Conservation (phyloP, 2,888 invertebrate genomes). For the Heteromyza rotundicornis region DNA sequence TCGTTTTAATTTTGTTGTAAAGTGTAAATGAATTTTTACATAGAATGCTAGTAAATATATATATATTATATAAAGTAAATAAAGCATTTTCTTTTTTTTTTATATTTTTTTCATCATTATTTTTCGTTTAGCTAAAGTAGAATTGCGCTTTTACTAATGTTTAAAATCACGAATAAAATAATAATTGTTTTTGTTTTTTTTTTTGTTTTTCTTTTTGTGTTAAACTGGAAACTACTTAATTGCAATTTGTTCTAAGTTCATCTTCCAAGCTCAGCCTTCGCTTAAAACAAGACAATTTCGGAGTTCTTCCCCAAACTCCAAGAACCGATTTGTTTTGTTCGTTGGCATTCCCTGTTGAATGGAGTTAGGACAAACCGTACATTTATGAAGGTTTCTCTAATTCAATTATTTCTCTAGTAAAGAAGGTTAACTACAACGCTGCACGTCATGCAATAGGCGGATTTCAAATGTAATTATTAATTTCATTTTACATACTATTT, state of each 20-base stretch:
- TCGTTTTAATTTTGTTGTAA: slow-evolving; percentile 23
- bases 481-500: no score
- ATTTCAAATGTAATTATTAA: no score
- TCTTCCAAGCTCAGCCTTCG: slow-evolving; percentile 24
- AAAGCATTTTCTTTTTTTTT: slow-evolving; percentile 42
- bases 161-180: no score
- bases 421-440: no score
- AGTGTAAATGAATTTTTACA: slow-evolving; percentile 46
- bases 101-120: slow-evolving; percentile 21
- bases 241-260: slow-evolving; percentile 20
- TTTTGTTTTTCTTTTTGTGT: slow-evolving; percentile 37
- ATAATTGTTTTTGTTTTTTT: slow-evolving; percentile 27
- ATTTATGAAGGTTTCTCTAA: no score
- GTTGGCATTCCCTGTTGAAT: no score
- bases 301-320: slow-evolving; percentile 64
- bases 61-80: slow-evolving; percentile 48
- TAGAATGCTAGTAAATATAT: slow-evolving; percentile 38
- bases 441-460: no score
- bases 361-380: no score
- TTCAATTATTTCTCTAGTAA: no score
- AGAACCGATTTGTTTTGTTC: slow-evolving; percentile 58
- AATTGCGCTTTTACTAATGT: no score
- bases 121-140: slow-evolving; percentile 27
- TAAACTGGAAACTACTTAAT: neutral
- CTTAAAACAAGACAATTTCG: slow-evolving; percentile 56